Evolutionary conservation across 1,140 invertebrate genomes (phyloP).

Genomic region (Archivesica marissinica): DNA sequence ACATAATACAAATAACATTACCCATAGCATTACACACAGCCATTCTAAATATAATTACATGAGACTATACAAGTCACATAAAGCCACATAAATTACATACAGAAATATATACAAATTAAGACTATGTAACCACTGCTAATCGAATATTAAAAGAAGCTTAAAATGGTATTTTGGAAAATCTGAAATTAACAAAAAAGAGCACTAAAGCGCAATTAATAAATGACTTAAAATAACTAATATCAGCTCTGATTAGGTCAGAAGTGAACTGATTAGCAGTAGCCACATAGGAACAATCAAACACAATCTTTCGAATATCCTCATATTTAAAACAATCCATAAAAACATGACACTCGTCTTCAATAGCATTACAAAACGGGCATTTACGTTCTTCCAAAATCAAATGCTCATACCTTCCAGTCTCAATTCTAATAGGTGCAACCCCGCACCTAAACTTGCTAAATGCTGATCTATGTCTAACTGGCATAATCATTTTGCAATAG

Average conservation of each 20-base stretch:
- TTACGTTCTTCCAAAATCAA: not conserved
- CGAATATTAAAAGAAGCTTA: not conserved
- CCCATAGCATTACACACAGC: no score
- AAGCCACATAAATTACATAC: no score
- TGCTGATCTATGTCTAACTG: not conserved
- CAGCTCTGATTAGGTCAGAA: not conserved
- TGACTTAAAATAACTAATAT: not conserved
- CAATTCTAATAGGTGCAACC: slow-evolving; percentile 1
- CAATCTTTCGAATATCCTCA: not conserved
- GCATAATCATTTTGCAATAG: slow-evolving; percentile 30
- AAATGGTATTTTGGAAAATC: no score
- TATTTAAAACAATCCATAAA: not conserved
- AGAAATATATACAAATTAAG: no score
- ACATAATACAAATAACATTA: no score
- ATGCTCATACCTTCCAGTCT: slow-evolving; percentile 30
- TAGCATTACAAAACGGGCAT: slow-evolving; percentile 7
- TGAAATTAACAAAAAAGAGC: not conserved
- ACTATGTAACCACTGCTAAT: not conserved
- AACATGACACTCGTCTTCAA: slow-evolving; percentile 19
- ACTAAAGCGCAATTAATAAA: not conserved
- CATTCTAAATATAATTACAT: no score
- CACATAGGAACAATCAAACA: not conserved
- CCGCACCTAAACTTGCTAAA: slow-evolving; percentile 41
- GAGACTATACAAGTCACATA: no score
- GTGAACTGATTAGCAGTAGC: not conserved